These are phyloP conservation scores for Eudyptes chrysolophus DNA, from an alignment of 2,113 vertebrate species.

Conservation along the genomic window DNA sequence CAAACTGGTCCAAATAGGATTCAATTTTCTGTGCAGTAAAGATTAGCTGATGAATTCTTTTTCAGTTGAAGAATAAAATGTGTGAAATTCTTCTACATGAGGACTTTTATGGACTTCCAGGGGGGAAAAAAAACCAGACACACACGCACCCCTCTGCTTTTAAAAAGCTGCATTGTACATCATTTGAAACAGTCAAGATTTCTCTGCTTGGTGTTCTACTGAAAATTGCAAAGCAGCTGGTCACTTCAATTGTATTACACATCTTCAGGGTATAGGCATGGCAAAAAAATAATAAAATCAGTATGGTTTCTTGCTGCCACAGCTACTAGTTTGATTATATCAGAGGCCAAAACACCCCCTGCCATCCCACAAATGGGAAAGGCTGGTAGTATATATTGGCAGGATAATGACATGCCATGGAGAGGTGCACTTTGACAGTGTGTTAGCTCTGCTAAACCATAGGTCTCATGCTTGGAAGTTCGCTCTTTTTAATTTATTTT, in stretches of 20 bases:
- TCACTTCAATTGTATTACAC: neutral
- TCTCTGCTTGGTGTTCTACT: neutral
- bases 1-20: neutral
- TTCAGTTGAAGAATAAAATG: neutral
- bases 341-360: neutral
- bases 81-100: neutral
- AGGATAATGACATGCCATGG: neutral
- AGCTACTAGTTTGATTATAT: neutral
- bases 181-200: neutral
- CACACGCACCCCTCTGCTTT: neutral
- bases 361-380: neutral
- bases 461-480: neutral
- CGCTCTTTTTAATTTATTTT: neutral
- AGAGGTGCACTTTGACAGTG: neutral
- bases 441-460: neutral
- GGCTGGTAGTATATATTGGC: neutral
- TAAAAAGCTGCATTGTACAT: neutral
- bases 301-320: neutral
- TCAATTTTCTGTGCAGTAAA: neutral
- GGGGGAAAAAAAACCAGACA: no score
- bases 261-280: neutral
- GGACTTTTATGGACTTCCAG: neutral
- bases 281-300: neutral
- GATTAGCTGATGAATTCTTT: neutral
- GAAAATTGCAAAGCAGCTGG: neutral